Evolutionary conservation across 2,888 invertebrate genomes (phyloP).

Genomic region (Diarsia mendica): DNA sequence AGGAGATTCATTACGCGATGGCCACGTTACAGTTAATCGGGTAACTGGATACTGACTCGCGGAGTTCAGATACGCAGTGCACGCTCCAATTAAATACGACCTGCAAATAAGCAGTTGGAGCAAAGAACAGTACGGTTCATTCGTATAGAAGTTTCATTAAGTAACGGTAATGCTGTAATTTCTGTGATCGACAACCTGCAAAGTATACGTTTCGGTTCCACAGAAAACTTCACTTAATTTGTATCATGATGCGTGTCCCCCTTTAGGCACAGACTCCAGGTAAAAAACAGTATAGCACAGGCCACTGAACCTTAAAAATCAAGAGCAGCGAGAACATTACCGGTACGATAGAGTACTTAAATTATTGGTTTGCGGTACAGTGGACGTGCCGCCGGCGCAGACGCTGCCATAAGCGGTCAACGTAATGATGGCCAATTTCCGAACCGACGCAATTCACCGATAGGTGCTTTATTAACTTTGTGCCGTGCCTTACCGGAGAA

Average conservation of each 20-base stretch:
- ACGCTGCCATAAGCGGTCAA: slow-evolving; percentile 75
- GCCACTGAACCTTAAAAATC: slow-evolving; percentile 71
- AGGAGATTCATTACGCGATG: slow-evolving; percentile 19
- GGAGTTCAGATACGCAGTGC: slow-evolving; percentile 58
- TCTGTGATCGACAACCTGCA: slow-evolving; percentile 15
- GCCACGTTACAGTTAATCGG: slow-evolving; percentile 54
- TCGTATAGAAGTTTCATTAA: slow-evolving; percentile 4
- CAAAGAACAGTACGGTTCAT: slow-evolving; percentile 21
- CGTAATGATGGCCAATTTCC: slow-evolving; percentile 83
- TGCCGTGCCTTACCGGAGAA: slow-evolving; percentile 58
- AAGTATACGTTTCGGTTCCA: slow-evolving; percentile 8
- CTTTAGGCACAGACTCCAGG: slow-evolving; percentile 51
- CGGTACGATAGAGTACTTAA: slow-evolving; percentile 74
- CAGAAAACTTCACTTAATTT: slow-evolving; percentile 29
- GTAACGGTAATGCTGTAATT: slow-evolving; percentile 10
- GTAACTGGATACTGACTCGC: slow-evolving; percentile 50
- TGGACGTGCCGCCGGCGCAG: slow-evolving; percentile 69
- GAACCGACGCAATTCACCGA: slow-evolving; percentile 71
- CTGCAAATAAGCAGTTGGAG: slow-evolving; percentile 48
- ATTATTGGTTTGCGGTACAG: slow-evolving; percentile 78
- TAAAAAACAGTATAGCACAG: slow-evolving; percentile 64
- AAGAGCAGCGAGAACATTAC: slow-evolving; percentile 77
- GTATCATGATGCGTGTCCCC: slow-evolving; percentile 5
- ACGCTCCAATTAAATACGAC: slow-evolving; percentile 67
- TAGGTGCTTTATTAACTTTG: slow-evolving; percentile 70